A percentile compares a stretch with the other conserved stretches of the same genome.
These are phyloP conservation scores for Ypsolopha scabrella DNA, from an alignment of 2,888 invertebrate genomes.

Conservation along the genomic window DNA sequence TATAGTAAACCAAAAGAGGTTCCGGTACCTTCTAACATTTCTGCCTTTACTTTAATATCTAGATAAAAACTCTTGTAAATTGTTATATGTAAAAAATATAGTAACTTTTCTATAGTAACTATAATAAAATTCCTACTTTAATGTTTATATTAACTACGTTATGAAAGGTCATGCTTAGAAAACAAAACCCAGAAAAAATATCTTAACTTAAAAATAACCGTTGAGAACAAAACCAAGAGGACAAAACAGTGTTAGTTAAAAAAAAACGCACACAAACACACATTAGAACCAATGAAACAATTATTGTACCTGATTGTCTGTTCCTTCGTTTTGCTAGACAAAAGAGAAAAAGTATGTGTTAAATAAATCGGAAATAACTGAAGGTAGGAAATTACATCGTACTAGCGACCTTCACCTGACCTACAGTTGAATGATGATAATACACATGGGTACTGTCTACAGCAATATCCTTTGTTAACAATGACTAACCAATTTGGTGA, in stretches of 20 bases:
- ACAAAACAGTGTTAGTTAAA: not conserved
- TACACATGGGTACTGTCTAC: not conserved
- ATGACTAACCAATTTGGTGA: not conserved
- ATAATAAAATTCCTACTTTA: too few species aligned
- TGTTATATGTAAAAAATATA: too few species aligned
- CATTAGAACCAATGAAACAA: slow-evolving; percentile 10
- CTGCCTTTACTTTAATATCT: too few species aligned
- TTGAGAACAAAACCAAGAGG: not conserved
- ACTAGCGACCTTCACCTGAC: not conserved
- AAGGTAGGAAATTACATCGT: not conserved
- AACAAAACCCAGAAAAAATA: too few species aligned
- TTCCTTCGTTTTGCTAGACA: slow-evolving; percentile 62
- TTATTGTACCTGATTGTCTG: slow-evolving; percentile 57
- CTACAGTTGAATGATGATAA: not conserved
- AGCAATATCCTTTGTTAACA: not conserved
- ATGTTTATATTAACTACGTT: too few species aligned
- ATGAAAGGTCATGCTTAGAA: too few species aligned
- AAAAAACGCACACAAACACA: slow-evolving; percentile 10
- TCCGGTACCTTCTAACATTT: too few species aligned
- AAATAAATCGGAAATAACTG: not conserved
- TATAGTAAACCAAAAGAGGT: too few species aligned
- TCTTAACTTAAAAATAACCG: too few species aligned
- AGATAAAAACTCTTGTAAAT: too few species aligned
- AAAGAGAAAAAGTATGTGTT: slow-evolving; percentile 40
- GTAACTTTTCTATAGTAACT: too few species aligned